phyloP scores from a whole-genome alignment of 2,888 invertebrate species.

The Dilophus febrilis region DNA sequence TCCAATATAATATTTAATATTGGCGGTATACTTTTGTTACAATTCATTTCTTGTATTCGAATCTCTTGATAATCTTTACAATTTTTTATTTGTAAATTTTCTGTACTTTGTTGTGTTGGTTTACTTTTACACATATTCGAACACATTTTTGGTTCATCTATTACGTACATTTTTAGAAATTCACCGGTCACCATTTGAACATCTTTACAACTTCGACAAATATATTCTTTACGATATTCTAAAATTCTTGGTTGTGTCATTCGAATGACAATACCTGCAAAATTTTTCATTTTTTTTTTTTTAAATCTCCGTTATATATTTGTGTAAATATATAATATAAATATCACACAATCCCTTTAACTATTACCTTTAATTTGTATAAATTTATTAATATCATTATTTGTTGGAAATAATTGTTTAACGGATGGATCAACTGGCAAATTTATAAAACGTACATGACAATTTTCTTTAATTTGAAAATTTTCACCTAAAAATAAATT shows the following conservation, averaged over 20 bases:
- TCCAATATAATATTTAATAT: slow-evolving; percentile 63
- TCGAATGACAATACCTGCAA: slow-evolving; percentile 58
- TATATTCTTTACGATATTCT: slow-evolving; percentile 54
- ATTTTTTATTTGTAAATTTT: slow-evolving; percentile 25
- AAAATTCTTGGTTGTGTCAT: slow-evolving; percentile 58
- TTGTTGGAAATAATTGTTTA: slow-evolving; percentile 47
- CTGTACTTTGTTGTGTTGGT: slow-evolving; percentile 38
- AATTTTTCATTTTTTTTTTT: neutral
- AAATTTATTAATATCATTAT: slow-evolving; percentile 53
- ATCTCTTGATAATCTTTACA: slow-evolving; percentile 75
- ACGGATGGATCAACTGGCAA: slow-evolving; percentile 50
- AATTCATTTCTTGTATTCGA: slow-evolving; percentile 49
- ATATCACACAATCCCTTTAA: neutral
- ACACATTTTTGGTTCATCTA: slow-evolving; percentile 34
- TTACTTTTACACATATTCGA: slow-evolving; percentile 1
- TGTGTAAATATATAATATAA: neutral
- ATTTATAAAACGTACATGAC: slow-evolving; percentile 47
- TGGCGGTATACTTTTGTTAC: slow-evolving; percentile 51
- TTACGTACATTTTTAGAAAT: slow-evolving; percentile 38
- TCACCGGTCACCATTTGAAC: slow-evolving; percentile 46
- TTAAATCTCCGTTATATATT: neutral
- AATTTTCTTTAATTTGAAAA: slow-evolving; percentile 39
- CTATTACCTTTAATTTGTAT: slow-evolving; percentile 50
- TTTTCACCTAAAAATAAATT: slow-evolving; percentile 23
- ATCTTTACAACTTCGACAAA: slow-evolving; percentile 61